Evolutionary conservation across 2,888 invertebrate species (phyloP), one percentile per base, ranked within the genome.

Genomic region (Schrankia costaestrigalis): DNA sequence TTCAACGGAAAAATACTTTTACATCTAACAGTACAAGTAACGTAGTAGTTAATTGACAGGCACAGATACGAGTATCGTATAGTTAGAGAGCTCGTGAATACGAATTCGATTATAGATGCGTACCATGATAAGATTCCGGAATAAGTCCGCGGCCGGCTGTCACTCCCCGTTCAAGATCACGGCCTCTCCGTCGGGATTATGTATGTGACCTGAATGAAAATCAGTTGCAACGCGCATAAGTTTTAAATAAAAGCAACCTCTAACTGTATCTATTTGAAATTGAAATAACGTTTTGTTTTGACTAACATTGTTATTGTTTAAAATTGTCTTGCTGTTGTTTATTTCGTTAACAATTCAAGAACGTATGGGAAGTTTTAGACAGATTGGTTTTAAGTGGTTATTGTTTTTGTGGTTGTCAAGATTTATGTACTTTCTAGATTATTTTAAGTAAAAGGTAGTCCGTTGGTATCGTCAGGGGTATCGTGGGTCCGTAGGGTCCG

Each of bases 121-220:
- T 56, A 62, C 56, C 47, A 51, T 50, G 50, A 52, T 35, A 47
- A 41, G 35, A 53, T 60, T 61, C 44, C 60, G 52, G 73, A 79
- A 77, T 76, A 75, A 55, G 65, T 59, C 53, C 56, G 57, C 58
- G 47, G 55, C 36, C 57, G 55, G 65, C 59, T 69, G 71, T 73
- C 73, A 74, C 58, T 66, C 63, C 43, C 43, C 66, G 72, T 71
- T 75, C 71, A 80, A 82, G 81, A 81, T 80, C 79, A 79, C 58
- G 78, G 73, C 71, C 77, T 72, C 68, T 69, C 66, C 54, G 58
- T 45, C 56, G 63, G 71, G 75, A 80, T 80, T 79, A 77, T 69
- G 72, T 73, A 73, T 77, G 79, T 74, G 76, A 63, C 50, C 56
- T 57, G 81, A 78, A 81, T 81, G 70, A 69, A 76, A 82, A 81